Base-by-base conservation (phyloP, 2,113 vertebrate species). In the Columba livia region DNA sequence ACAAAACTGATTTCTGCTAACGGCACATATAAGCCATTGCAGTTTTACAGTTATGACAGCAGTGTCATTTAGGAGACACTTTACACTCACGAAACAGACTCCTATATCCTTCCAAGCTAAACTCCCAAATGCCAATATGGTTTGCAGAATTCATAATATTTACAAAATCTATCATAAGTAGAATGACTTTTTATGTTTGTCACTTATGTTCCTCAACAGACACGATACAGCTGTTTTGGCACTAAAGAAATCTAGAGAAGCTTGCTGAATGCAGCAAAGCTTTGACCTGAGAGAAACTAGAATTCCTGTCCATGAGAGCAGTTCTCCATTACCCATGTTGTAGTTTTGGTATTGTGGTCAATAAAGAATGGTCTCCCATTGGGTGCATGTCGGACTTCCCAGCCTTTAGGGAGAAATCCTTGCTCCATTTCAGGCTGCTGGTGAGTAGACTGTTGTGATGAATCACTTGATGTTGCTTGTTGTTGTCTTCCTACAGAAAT, bases 311-410 rank as follows among this genome's bases (percentile, higher is more conserved):
- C 9, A 21, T 1, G 10, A 62, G 38, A 89, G 34, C 17, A 75
- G 51, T 28, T 90, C 57, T 78, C 23, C 54, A 74, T 95, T 98
- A 99, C 99, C 99, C 99, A 99, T 85, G 98, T 99, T 53, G 99
- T 99, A 34, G 98, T 99, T 98, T 99, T 99, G 71, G 99, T 99
- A 87, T 98, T 99, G 97, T 99, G 99, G 97, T 99, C 98, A 57
- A 99, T 99, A 95, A 99, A 99, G 97, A 99, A 99, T 0, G 99
- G 98, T 85, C 99, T 98, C 85, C 99, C 99, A 15, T 98, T 99
- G 29, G 99, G 98, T 47, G 99, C 98, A 11, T 98, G 98, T 85
- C 99, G 98, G 60, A 99, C 98, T 97, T 99, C 99, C 99, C 99
- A 99, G 94, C 99, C 99, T 16, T 95, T 83, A 1, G 99, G 99